Base-by-base conservation (phyloP, 2,888 invertebrate species). In the Cenopis cana region DNA sequence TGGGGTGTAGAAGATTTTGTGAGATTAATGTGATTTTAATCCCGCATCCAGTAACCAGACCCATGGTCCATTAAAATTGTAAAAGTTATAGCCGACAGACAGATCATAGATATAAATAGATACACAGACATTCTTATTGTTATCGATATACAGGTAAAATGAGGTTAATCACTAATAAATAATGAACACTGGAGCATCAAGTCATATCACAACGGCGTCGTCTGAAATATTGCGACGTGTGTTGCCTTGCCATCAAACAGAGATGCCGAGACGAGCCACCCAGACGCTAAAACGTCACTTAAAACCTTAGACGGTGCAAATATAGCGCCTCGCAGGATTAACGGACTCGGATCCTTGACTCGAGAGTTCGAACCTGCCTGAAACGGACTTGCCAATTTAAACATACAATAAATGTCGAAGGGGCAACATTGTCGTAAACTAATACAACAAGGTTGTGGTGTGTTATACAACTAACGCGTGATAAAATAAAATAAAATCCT, bases 221-320 rank as follows among this genome's bases (percentile, higher is more conserved):
- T 68, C 62, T 52, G 73, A 73, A 74, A 50, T 38, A 59, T 33
- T 3, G 9, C 59, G 77, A 77, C 85, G 75, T 82, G 77, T 82
- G 80, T 79, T 65, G 29, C 76, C 77, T 79, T 65, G 29, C 76
- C 77, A 75, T 74, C 76, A 69, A 75, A 77, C 76, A 76, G 73
- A 77, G 79, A 79, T 79, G 78, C 69, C 73, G 76, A 82, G 78
- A 81, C 78, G 78, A 80, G 76, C 91, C 90, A 90, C 90, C 90
- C 91, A 90, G 87, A 90, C 86, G 78, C 77, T 81, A 88, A 91
- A 91, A 89, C 86, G 85, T 86, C 84, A 79, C 81, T 83, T 80
- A 82, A 81, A 78, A 86, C 81, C 76, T 78, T 77, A 79, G 74
- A 76, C 68, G 57, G 73, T 62, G 78, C 83, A 88, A 88, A 90